A percentile compares a stretch with the other conserved stretches of the same genome.
These are phyloP conservation scores for Aleiodes sp. DNA, from an alignment of 1,140 invertebrate species.

Conservation along the genomic window DNA sequence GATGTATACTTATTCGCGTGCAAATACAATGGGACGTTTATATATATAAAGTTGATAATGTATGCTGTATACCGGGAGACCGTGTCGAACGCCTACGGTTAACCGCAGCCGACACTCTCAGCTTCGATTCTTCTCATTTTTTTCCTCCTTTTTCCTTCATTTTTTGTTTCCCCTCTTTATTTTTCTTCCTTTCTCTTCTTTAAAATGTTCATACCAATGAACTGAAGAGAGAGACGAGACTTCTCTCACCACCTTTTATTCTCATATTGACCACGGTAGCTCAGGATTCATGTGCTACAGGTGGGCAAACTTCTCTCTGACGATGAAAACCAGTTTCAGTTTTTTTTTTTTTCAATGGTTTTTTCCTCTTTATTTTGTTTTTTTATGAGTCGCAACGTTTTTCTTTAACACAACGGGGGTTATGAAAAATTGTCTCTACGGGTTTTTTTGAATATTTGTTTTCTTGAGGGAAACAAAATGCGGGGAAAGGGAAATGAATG, in stretches of 20 bases:
- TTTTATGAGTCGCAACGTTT: too few species aligned
- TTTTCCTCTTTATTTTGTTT: constrained; percentile 29
- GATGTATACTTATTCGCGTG: constrained; percentile 19
- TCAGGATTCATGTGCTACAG: constrained; percentile 10
- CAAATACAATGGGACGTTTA: constrained; percentile 38
- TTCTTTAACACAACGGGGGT: too few species aligned
- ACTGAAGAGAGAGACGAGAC: background rate
- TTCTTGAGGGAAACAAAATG: constrained; percentile 33
- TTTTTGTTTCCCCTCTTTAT: background rate
- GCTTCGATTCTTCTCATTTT: constrained; percentile 6
- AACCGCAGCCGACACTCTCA: constrained; percentile 17
- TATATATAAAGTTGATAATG: constrained; percentile 49
- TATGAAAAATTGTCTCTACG: too few species aligned
- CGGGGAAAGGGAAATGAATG: too few species aligned
- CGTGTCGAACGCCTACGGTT: constrained; percentile 46
- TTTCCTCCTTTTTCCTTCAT: background rate
- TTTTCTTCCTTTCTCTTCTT: constrained; percentile 12
- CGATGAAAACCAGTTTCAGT: constrained; percentile 39
- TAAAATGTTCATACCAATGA: background rate
- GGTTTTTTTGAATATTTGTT: too few species aligned
- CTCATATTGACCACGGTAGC: constrained; percentile 13
- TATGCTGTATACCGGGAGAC: constrained; percentile 32
- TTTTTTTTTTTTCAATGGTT: constrained; percentile 36
- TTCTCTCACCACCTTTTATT: constrained; percentile 1
- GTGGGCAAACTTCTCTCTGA: constrained; percentile 7